phyloP scores from a whole-genome alignment of 2,113 vertebrate genomes.

The Gymnocephalus cernua region DNA sequence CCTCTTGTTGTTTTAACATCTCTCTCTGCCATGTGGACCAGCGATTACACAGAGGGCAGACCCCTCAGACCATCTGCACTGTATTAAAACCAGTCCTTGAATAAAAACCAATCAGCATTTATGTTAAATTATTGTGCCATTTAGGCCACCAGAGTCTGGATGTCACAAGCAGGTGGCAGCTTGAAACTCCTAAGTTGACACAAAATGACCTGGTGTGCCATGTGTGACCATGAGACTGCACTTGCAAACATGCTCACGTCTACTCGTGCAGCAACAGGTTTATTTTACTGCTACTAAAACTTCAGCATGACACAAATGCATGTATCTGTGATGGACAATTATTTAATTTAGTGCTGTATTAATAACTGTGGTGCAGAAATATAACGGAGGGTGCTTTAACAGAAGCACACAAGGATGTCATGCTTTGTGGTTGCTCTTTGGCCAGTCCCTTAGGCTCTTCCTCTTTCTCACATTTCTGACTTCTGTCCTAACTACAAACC shows the following conservation, averaged over 20 bases:
- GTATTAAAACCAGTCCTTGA: slow-evolving; percentile 36
- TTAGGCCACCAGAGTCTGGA: slow-evolving; percentile 30
- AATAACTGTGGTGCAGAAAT: neutral
- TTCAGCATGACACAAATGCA: neutral
- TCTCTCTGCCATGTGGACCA: slow-evolving; percentile 49
- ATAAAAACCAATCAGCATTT: slow-evolving; percentile 56
- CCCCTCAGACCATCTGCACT: slow-evolving; percentile 68
- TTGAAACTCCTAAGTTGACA: neutral
- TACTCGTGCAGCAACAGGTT: neutral
- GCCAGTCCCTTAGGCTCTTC: too few relatives aligned
- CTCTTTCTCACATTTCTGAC: too few relatives aligned
- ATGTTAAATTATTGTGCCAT: slow-evolving; percentile 53
- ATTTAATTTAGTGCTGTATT: neutral
- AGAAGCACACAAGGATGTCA: neutral
- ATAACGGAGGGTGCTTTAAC: neutral
- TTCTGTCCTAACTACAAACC: neutral
- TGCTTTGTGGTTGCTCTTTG: slow-evolving; percentile 21
- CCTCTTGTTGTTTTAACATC: slow-evolving; percentile 27
- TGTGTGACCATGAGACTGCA: neutral
- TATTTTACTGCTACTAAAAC: neutral
- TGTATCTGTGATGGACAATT: neutral
- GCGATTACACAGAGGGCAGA: slow-evolving; percentile 59
- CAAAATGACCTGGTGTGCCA: neutral
- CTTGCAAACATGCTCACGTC: neutral
- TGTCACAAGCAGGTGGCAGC: slow-evolving; percentile 26